These are phyloP conservation scores for Chascanopsetta lugubris DNA, from an alignment of 2,113 vertebrate species.

Conservation along the genomic window DNA sequence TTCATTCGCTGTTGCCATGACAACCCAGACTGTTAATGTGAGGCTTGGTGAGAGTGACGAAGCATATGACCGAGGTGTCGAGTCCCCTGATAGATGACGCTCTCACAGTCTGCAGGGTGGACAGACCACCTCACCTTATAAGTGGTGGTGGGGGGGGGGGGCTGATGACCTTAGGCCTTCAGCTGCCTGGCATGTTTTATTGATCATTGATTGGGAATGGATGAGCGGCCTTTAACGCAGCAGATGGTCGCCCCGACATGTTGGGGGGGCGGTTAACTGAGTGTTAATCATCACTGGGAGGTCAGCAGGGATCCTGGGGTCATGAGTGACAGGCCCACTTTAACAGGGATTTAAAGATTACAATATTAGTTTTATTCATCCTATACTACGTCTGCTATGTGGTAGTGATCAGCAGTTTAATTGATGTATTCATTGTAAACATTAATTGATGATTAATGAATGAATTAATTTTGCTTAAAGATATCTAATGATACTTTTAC, in stretches of 20 bases:
- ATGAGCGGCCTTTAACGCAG: constrained; percentile 19
- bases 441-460: no score
- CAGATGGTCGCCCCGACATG: constrained; percentile 44
- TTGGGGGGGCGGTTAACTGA: constrained; percentile 21
- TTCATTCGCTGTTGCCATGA: background rate
- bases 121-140: background rate
- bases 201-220: constrained; percentile 29
- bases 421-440: no score
- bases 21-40: background rate
- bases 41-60: background rate
- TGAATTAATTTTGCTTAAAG: no score
- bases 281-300: constrained; percentile 30
- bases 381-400: no score
- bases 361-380: background rate
- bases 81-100: background rate
- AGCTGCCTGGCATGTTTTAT: constrained; percentile 47
- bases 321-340: background rate
- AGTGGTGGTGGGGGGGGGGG: background rate
- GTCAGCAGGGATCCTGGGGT: constrained; percentile 26
- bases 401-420: no score
- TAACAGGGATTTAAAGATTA: background rate
- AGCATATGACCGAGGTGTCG: no score
- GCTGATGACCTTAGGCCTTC: constrained; percentile 14
- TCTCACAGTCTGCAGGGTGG: background rate
- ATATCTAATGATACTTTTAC: no score